Evolutionary conservation across 2,888 invertebrate species (phyloP).

Genomic region (Drosophila monieri): DNA sequence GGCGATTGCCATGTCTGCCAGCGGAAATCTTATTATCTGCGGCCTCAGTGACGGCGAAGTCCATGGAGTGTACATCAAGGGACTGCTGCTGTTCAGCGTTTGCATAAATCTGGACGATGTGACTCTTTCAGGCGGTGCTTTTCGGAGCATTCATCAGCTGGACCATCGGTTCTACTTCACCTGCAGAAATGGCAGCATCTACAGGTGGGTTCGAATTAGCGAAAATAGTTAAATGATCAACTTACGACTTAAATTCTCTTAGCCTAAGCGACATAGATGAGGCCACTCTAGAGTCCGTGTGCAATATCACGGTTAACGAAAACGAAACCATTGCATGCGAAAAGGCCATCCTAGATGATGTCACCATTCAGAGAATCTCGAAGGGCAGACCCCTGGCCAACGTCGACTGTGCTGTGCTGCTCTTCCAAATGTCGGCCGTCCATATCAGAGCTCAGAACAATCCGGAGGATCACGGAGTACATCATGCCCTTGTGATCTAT

Average conservation of each 20-base stretch:
- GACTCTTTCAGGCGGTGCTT: conserved; percentile 62
- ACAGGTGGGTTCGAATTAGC: conserved; percentile 65
- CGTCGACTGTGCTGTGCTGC: conserved; percentile 54
- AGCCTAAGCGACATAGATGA: conserved; percentile 81
- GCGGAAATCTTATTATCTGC: conserved; percentile 82
- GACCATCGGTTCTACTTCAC: conserved; percentile 72
- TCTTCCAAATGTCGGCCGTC: conserved; percentile 27
- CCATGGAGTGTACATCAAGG: conserved; percentile 82
- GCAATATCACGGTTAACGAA: conserved; percentile 73
- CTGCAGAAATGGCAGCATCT: conserved; percentile 81
- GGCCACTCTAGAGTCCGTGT: conserved; percentile 61
- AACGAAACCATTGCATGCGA: conserved; percentile 71
- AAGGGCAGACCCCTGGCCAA: conserved; percentile 55
- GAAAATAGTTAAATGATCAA: too few relatives aligned
- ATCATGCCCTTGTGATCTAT: conserved; percentile 51
- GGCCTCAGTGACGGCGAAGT: conserved; percentile 82
- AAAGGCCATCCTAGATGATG: conserved; percentile 73
- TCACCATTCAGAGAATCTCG: conserved; percentile 65
- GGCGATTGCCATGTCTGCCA: conserved; percentile 75
- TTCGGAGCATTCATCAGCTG: conserved; percentile 76
- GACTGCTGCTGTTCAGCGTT: conserved; percentile 80
- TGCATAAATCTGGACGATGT: conserved; percentile 78
- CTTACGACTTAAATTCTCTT: not conserved
- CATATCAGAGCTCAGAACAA: conserved; percentile 56
- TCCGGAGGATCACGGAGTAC: conserved; percentile 22